Evolutionary conservation across 2,888 invertebrate genomes (phyloP).

Genomic region (Tetanocera ferruginea): DNA sequence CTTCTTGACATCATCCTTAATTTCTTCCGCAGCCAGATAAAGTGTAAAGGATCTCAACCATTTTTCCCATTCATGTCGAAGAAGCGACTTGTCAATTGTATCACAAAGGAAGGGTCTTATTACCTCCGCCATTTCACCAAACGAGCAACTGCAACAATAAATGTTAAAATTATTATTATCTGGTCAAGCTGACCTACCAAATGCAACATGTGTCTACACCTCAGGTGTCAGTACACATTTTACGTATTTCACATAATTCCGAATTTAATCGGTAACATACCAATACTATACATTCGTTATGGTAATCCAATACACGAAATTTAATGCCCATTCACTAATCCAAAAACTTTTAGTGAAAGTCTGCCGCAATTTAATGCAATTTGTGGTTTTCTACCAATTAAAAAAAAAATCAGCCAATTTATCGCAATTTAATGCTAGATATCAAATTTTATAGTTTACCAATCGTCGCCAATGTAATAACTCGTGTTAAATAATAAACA

Average conservation of each 20-base stretch:
- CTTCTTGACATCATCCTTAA: not conserved
- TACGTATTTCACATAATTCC: conserved; percentile 22
- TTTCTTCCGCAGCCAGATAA: not conserved
- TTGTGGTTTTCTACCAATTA: conserved; percentile 27
- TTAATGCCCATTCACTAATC: conserved; percentile 41
- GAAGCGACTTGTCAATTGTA: not conserved
- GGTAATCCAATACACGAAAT: conserved; percentile 35
- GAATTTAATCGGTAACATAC: conserved; percentile 38
- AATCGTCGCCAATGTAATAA: conserved; percentile 19
- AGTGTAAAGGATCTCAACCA: not conserved
- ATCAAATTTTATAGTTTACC: conserved; percentile 3
- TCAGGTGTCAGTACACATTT: conserved; percentile 30
- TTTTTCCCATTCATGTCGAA: not conserved
- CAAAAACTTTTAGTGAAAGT: conserved; percentile 37
- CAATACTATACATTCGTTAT: conserved; percentile 18
- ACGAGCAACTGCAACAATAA: conserved; percentile 30
- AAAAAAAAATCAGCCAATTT: not conserved
- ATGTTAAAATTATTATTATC: conserved; percentile 18
- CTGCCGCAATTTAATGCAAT: conserved; percentile 41
- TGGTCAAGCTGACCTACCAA: conserved; percentile 23
- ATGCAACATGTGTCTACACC: conserved; percentile 34
- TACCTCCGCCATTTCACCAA: conserved; percentile 33
- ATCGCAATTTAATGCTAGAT: conserved; percentile 32
- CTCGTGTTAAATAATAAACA: conserved; percentile 3
- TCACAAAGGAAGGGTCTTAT: conserved; percentile 42